Conservation (phyloP, 2,888 invertebrate genomes). For the Helleia helle region DNA sequence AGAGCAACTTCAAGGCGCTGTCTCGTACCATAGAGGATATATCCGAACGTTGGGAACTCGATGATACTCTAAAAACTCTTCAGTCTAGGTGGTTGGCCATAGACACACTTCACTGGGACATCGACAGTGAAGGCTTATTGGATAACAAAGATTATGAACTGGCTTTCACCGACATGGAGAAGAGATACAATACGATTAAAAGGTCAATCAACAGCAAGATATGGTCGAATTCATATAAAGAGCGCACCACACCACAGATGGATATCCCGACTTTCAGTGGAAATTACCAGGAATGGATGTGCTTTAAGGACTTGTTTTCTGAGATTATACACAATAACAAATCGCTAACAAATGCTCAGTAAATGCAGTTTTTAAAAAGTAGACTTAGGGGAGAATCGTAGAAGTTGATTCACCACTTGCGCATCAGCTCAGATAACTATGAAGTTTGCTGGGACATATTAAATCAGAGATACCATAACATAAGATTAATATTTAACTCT, state of each 20-base stretch:
- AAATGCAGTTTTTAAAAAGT: constrained; percentile 5
- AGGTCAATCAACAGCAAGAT: background rate
- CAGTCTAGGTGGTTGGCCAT: constrained; percentile 4
- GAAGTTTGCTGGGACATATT: background rate
- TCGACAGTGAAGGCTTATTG: background rate
- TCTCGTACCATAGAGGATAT: background rate
- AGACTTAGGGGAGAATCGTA: constrained; percentile 6
- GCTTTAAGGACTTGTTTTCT: background rate
- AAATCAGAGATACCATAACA: background rate
- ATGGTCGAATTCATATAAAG: background rate
- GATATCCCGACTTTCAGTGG: background rate
- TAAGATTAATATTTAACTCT: constrained; percentile 4
- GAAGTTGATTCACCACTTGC: constrained; percentile 5
- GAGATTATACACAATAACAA: background rate
- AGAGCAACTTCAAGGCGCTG: constrained; percentile 4
- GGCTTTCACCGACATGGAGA: background rate
- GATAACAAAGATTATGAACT: background rate
- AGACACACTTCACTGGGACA: constrained; percentile 7
- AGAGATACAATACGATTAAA: background rate
- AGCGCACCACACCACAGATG: background rate
- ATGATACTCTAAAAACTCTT: background rate
- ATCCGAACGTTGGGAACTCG: constrained; percentile 1
- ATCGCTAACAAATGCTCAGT: background rate
- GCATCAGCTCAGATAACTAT: background rate
- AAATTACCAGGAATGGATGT: background rate